phyloP scores from a whole-genome alignment of 2,888 invertebrate genomes.

The Apeira syringaria region DNA sequence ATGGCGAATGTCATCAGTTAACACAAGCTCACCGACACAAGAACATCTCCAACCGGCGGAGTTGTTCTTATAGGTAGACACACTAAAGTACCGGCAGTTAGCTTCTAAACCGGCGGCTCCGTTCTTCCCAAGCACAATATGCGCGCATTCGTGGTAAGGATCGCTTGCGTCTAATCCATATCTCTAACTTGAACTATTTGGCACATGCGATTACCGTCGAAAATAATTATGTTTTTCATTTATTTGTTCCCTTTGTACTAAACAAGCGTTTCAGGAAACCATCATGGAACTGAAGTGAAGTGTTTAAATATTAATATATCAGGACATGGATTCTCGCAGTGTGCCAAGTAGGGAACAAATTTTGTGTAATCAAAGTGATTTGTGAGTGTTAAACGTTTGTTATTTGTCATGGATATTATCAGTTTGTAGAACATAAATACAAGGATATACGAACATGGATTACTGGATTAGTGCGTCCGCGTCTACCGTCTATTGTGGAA shows the following conservation, averaged over 20 bases:
- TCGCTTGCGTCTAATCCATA: slow-evolving; percentile 47
- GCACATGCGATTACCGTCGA: slow-evolving; percentile 58
- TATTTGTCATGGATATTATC: slow-evolving; percentile 9
- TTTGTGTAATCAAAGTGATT: slow-evolving; percentile 36
- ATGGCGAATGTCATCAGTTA: slow-evolving; percentile 81
- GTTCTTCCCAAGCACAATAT: slow-evolving; percentile 64
- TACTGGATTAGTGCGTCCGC: slow-evolving; percentile 9
- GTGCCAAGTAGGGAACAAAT: slow-evolving; percentile 52
- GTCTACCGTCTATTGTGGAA: slow-evolving; percentile 6
- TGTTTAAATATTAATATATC: slow-evolving; percentile 49
- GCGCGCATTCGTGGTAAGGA: slow-evolving; percentile 80
- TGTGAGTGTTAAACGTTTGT: slow-evolving; percentile 15
- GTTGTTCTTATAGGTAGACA: slow-evolving; percentile 49
- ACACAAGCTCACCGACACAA: slow-evolving; percentile 67
- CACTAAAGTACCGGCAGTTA: slow-evolving; percentile 42
- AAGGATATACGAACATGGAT: slow-evolving; percentile 13
- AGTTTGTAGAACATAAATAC: slow-evolving; percentile 11
- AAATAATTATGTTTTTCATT: slow-evolving; percentile 25
- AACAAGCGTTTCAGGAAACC: slow-evolving; percentile 39
- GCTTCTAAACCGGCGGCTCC: slow-evolving; percentile 43
- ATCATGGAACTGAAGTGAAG: slow-evolving; percentile 54
- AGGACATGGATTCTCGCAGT: slow-evolving; percentile 36
- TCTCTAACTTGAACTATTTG: slow-evolving; percentile 46
- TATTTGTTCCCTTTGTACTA: slow-evolving; percentile 33
- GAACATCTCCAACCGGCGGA: slow-evolving; percentile 67